These are phyloP conservation scores for Casuarius casuarius DNA, from an alignment of 2,113 vertebrate species.

Conservation along the genomic window DNA sequence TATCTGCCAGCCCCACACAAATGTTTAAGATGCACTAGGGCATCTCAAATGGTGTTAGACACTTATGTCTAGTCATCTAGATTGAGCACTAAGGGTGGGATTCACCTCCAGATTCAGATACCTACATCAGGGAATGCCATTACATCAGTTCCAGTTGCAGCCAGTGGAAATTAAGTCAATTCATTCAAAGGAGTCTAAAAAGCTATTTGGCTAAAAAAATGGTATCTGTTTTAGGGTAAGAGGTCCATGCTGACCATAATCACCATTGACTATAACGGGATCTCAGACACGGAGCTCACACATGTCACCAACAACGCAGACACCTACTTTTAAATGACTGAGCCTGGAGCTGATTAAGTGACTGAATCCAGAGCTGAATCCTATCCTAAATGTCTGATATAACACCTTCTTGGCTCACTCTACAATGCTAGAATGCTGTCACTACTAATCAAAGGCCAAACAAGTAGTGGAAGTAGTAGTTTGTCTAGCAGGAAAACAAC, in stretches of 20 bases:
- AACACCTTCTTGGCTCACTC: background rate
- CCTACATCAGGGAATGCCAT: fast-evolving
- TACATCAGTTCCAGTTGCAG: background rate
- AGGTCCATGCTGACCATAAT: background rate
- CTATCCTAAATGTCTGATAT: background rate
- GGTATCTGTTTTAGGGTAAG: background rate
- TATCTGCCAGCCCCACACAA: background rate
- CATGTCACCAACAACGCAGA: background rate
- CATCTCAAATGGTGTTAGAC: background rate
- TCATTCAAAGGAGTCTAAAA: background rate
- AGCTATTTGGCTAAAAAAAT: background rate
- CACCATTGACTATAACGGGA: background rate
- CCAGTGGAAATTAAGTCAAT: background rate
- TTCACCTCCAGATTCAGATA: background rate
- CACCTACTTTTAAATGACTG: background rate
- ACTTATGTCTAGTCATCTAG: background rate
- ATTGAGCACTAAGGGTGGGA: fast-evolving
- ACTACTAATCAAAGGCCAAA: background rate
- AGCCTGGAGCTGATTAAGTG: background rate
- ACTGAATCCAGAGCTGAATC: background rate
- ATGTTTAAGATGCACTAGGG: background rate
- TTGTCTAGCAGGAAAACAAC: background rate
- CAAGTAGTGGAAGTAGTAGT: background rate
- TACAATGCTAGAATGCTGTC: background rate
- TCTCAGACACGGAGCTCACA: background rate